Base-by-base conservation (phyloP, 2,113 vertebrate species). In the Eulacestoma nigropectus region DNA sequence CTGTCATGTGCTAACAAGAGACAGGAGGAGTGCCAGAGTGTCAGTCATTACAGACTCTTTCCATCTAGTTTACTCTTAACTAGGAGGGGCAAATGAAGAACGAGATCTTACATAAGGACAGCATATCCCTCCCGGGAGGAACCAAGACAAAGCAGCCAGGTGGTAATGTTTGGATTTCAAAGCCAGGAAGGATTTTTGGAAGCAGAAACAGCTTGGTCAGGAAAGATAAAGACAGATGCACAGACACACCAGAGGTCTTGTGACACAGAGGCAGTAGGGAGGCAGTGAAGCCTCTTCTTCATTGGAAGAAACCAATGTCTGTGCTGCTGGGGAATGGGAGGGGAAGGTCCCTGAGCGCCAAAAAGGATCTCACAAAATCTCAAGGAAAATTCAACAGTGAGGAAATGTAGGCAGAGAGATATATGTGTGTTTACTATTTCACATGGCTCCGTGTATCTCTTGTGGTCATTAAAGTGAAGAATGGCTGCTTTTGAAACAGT, bases 1-100 rank as follows among this genome's bases (percentile, higher is more conserved):
- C 83, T 96, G 92, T 96, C 94, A 93, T 95, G 93, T 96, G 95
- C 89, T 95, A 89, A 96, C 92, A 57, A 82, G 95, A 97, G 84
- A 77, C 93, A 93, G 86, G 80, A 95, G 72, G 70, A 60, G 52
- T 93, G 94, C 96, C 92, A 93, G 93, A 1, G 33, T 92, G 89
- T 87, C 96, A 90, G 94, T 97, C 94, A 88, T 96, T 55, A 90
- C 82, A 89, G 42, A 50, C 90, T 92, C 46, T 52, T 60, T 84
- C 60, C 39, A 59, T 78, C 47, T 70, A 90, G 75, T 72, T 88
- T 76, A 44, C 64, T 76, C 42, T 19, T 82, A 83, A 64, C 79
- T 70, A 63, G 35, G 50, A 84, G 68, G 82, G 68, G 46, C 53
- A 88, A 62, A 41, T 5, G 5, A 73, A 70, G 72, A 90, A n/a